Percentiles rank a stretch among this genome's conserved stretches.
Conservation (phyloP, 2,888 invertebrate species). For the Pocota personata region DNA sequence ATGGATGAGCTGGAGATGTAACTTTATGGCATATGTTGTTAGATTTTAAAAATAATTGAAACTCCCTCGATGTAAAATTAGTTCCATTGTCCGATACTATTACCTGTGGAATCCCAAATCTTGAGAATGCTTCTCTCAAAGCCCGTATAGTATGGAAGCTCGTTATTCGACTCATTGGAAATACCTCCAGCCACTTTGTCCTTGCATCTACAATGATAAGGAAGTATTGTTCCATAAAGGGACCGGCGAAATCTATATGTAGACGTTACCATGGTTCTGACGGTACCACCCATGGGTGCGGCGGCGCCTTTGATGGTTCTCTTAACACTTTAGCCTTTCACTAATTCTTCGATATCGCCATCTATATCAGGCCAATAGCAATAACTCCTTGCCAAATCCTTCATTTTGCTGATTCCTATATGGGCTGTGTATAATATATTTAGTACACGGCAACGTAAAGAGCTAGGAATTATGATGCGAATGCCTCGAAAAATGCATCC, state of each 20-base stretch:
- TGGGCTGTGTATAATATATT: slow-evolving; percentile 4
- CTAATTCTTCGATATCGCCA: slow-evolving; percentile 10
- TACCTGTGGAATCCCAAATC: too few relatives aligned
- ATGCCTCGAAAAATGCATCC: slow-evolving; percentile 18
- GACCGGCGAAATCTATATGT: slow-evolving; percentile 14
- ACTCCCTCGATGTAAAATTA: too few relatives aligned
- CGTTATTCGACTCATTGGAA: background rate
- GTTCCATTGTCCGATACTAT: too few relatives aligned
- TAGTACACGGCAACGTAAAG: slow-evolving; percentile 1
- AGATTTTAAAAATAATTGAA: slow-evolving; percentile 15
- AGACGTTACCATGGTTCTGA: slow-evolving; percentile 14
- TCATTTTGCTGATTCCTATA: slow-evolving; percentile 23
- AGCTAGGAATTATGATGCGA: background rate
- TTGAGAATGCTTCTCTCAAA: background rate
- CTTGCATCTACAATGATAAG: slow-evolving; percentile 38
- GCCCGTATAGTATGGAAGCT: slow-evolving; percentile 6
- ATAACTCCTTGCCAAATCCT: slow-evolving; percentile 19
- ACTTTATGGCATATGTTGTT: slow-evolving; percentile 38
- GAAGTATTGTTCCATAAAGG: slow-evolving; percentile 28
- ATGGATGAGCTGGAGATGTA: slow-evolving; percentile 27
- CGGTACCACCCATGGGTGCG: slow-evolving; percentile 17
- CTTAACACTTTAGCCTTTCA: background rate
- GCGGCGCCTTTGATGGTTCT: slow-evolving; percentile 1
- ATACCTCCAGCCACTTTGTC: slow-evolving; percentile 43
- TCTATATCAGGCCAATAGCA: slow-evolving; percentile 20